Conservation (phyloP, 37 sponge, comb jelly and placozoan species). For the Hexactinellida sp. region DNA sequence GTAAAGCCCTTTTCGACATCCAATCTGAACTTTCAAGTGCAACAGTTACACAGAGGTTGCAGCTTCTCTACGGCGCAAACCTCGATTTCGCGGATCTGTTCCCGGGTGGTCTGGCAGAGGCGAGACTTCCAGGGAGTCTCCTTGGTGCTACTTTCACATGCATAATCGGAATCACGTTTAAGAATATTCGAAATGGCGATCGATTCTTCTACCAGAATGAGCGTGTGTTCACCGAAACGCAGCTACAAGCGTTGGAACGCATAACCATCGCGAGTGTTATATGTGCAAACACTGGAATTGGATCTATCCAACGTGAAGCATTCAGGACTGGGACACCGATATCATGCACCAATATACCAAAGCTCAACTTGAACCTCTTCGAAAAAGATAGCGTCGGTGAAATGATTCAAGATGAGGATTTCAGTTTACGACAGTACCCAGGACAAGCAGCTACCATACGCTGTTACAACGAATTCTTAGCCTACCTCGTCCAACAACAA, state of each 20-base stretch:
- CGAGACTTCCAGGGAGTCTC: slow-evolving; percentile 33
- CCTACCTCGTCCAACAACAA: not conserved
- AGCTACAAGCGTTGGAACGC: slow-evolving; percentile 28
- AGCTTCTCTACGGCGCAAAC: slow-evolving; percentile 32
- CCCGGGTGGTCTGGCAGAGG: slow-evolving; percentile 65
- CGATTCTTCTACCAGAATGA: slow-evolving; percentile 57
- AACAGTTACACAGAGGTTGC: slow-evolving; percentile 22
- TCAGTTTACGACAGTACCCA: not conserved
- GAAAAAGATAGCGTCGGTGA: not conserved
- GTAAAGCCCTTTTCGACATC: slow-evolving; percentile 15
- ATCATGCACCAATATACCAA: not conserved
- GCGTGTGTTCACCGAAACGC: slow-evolving; percentile 45
- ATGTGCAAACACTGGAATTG: slow-evolving; percentile 71
- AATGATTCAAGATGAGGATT: not conserved
- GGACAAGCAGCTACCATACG: not conserved
- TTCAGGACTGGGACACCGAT: slow-evolving; percentile 19
- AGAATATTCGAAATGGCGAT: slow-evolving; percentile 59
- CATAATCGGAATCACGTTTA: slow-evolving; percentile 64
- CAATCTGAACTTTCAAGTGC: slow-evolving; percentile 21
- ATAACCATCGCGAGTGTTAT: slow-evolving; percentile 45
- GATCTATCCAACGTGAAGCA: slow-evolving; percentile 39
- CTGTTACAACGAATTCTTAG: not conserved
- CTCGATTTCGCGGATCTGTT: slow-evolving; percentile 49
- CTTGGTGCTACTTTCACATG: slow-evolving; percentile 83
- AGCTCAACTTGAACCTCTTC: not conserved